Evolutionary conservation across 2,797 vertebrate genomes (phyloP), one percentile per base, ranked within the genome.

Genomic region (Vireo griseus): DNA sequence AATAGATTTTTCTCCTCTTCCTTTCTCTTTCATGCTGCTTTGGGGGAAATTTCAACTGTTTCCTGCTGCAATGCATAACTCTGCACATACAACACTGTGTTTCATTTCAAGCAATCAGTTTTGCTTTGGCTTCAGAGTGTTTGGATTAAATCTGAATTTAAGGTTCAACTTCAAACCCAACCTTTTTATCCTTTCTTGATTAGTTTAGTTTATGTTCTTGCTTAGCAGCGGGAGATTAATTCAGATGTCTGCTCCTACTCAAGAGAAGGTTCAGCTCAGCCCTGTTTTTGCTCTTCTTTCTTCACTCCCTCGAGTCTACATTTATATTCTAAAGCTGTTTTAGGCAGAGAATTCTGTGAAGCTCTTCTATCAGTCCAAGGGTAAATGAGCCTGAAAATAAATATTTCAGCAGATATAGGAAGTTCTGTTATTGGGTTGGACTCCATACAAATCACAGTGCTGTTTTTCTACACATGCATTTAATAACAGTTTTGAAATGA

Each of bases 341-440:
- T 80, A 86, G 83, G 66, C 21, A 79, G 47, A 96, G 86, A 93
- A 97, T 89, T 93, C 87, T 88, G 67, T 88, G 91, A 83, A 97
- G 80, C 58, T 88, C 58, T 93, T 96, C 92, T 95, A 76, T 95
- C 95, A 63, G 67, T 95, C 78, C 90, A 90, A 75, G 72, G 54
- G 81, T 94, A 97, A 97, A 97, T 97, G 96, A 96, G 91, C 86
- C 95, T 97, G 94, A 97, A 97, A 97, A 94, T 66, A 97, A 96
- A 97, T 94, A 65, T 97, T 96, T 89, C 76, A 76, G 77, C 52
- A 92, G 73, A 90, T 59, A 89, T 67, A 95, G 87, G 80, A 77
- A 90, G 52, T 67, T 96, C 92, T 94, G 86, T 95, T 86, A 92
- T 55, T 85, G 14, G 57, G 45, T 82, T 96, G 66, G 39, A 80